Base-by-base conservation (phyloP, 2,113 vertebrate species). In the Bolborhynchus lineola region DNA sequence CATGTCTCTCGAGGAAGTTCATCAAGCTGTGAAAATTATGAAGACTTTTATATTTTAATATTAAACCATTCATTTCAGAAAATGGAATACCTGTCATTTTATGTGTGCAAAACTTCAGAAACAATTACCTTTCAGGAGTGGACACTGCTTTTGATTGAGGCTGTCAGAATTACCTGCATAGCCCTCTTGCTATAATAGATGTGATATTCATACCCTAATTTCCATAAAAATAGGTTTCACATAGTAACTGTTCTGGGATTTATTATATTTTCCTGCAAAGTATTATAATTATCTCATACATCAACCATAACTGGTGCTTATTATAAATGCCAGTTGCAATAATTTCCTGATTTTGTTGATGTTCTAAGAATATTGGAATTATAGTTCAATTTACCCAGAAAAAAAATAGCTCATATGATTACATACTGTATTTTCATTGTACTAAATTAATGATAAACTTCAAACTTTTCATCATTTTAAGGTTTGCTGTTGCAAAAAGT, bases 151-250 rank as follows among this genome's bases (percentile, higher is more conserved):
- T 86, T 91, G 91, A 97, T 35, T 59, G 91, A 83, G 69, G 72
- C 90, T 97, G 95, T 96, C 95, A 97, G 79, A 82, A 79, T 16
- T 94, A 78, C 71, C 95, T 94, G 65, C 63, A 86, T 59, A 92
- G 29, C 83, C 78, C 44, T 95, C 86, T 94, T 21, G 33, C 55
- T 97, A 6, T 89, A 97, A 98, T 96, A 82, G 97, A 97, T 95
- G 69, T 0, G 4, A 95, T 93, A 96, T 92, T 98, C 88, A 95
- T 49, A 55, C 71, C 84, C 81, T 95, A 75, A 97, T 98, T 98
- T 98, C 92, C 97, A 97, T 97, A 97, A 98, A 98, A 97, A 98
- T 92, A 80, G 91, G 96, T 97, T 98, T 97, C 93, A 93, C 81
- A 96, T 81, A 97, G 95, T 94, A 97, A 93, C 87, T 96, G 78